Evolutionary conservation across 2,888 invertebrate genomes (phyloP), one percentile per base, ranked within the genome.

Genomic region (Tipula vernalis): DNA sequence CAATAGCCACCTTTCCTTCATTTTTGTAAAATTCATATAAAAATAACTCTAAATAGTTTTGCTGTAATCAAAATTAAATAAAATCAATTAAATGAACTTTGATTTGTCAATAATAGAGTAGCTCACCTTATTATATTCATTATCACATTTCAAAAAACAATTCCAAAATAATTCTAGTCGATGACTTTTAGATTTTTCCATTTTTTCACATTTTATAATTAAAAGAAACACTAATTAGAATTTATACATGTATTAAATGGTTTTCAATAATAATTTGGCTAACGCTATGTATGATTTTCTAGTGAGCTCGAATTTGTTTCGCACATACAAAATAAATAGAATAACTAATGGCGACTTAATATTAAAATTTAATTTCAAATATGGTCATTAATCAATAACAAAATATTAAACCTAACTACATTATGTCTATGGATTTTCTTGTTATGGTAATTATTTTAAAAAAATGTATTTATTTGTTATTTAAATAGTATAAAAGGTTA

Each of bases 101-200:
- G 28, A 44, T 6, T 18, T 85, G 10, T 86, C 5, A 39, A 6
- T 28, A 28, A 28, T 28, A 28, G 28, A 28, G 28, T 28, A 28
- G 28, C 36, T 51, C 15, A 86, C 86, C 86, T 86, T 86, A 36
- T 15, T 36, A 36, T 36, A 39, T 15, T 86, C 57, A 57, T 86
- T 86, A 36, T 86, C 86, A 39, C 57, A 57, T 86, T 86, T 41
- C 18, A 86, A 86, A 86, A 86, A 86, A 57, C 36, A 39, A 6
- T 51, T 86, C 86, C 86, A 86, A 57, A 86, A 86, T 13, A 57
- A 86, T 28, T 86, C 36, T 36, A 86, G n/a, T 44, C 47, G 44
- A 86, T 86, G 41, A 84, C 36, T 39, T 39, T 84, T 84, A 36
- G 84, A 39, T 71, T 71, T 71, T 71, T 71, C 71, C 71, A 71